These are phyloP conservation scores for Eulemur rufifrons DNA, from an alignment of 2,113 vertebrate species.

Conservation along the genomic window DNA sequence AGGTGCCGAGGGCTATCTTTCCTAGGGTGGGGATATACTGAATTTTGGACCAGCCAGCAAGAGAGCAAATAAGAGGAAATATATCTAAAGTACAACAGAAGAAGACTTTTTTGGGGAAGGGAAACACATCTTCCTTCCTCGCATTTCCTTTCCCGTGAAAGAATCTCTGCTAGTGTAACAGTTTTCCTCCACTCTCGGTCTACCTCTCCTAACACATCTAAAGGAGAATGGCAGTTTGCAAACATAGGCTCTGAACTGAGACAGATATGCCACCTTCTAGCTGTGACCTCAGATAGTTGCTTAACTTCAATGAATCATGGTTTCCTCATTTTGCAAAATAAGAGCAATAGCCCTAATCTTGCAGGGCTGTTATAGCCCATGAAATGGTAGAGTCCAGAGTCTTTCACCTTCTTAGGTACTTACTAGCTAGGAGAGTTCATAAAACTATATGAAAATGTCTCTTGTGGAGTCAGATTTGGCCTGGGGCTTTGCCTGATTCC, in stretches of 20 bases:
- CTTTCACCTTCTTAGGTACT: neutral
- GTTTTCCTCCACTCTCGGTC: neutral
- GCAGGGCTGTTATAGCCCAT: neutral
- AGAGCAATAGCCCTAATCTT: neutral
- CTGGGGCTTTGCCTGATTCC: neutral
- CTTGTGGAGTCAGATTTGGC: neutral
- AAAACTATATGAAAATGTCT: neutral
- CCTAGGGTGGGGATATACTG: neutral
- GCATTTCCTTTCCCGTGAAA: neutral
- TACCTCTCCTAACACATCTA: neutral
- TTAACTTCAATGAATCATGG: neutral
- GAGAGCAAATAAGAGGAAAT: neutral
- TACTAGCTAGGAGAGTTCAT: neutral
- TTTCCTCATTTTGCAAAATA: neutral
- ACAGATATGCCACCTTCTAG: neutral
- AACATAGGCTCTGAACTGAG: neutral
- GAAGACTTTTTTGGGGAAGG: neutral
- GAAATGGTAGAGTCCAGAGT: neutral
- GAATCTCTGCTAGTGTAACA: neutral
- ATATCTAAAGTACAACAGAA: neutral
- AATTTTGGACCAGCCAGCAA: neutral
- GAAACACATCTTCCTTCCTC: neutral
- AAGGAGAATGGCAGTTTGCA: neutral
- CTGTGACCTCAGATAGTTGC: neutral
- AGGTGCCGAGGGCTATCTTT: neutral